Conservation (phyloP, 2,113 vertebrate genomes). For the Terrapene triunguis region DNA sequence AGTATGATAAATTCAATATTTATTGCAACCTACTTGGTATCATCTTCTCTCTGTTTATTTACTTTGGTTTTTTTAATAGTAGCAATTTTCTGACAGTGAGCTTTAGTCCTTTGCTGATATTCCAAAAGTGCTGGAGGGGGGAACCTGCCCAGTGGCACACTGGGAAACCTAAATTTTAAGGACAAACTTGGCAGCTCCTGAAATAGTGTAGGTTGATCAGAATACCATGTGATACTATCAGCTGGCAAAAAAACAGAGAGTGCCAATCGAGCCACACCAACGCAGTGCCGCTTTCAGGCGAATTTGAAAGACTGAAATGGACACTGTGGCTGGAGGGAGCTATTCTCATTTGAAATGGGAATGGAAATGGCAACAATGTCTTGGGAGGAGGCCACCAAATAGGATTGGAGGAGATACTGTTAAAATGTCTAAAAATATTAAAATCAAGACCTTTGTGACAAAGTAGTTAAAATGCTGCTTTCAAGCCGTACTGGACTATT, state of each 20-base stretch:
- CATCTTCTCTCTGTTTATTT: slow-evolving; percentile 1
- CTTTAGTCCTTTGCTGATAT: neutral
- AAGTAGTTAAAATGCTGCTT: neutral
- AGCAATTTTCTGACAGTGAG: neutral
- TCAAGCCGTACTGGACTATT: accelerated
- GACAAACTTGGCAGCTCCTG: slow-evolving; percentile 22
- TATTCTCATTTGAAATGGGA: neutral
- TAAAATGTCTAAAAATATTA: neutral
- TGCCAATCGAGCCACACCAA: slow-evolving; percentile 14
- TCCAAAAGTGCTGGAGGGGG: neutral
- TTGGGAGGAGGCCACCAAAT: neutral
- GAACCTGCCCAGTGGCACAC: neutral
- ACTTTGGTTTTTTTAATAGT: neutral
- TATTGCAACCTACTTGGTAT: slow-evolving; percentile 21
- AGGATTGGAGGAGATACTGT: neutral
- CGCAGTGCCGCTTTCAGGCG: neutral
- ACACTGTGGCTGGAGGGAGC: neutral
- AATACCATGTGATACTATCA: neutral
- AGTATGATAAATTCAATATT: slow-evolving; percentile 10
- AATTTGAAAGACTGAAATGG: neutral
- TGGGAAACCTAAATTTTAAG: slow-evolving; percentile 23
- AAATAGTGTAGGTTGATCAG: slow-evolving; percentile 12
- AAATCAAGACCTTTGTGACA: neutral
- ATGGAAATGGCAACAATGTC: neutral
- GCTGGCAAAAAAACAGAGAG: neutral